These are phyloP conservation scores for Sebastes kiyomatsui DNA, from an alignment of 2,797 vertebrate species.

Conservation along the genomic window DNA sequence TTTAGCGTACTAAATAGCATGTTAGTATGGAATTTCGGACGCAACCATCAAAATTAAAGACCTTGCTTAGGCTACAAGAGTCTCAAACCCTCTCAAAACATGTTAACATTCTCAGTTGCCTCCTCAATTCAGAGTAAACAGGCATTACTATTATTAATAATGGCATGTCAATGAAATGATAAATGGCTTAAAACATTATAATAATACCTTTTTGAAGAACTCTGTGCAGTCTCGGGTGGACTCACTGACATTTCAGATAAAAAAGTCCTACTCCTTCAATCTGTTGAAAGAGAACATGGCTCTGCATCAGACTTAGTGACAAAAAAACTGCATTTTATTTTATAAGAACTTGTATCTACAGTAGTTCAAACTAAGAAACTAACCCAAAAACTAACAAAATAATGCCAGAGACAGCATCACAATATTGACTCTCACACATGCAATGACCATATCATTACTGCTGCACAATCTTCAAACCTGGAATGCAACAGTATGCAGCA, in stretches of 20 bases:
- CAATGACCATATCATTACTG: neutral
- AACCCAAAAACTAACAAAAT: neutral
- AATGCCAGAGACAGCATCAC: neutral
- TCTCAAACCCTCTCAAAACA: neutral
- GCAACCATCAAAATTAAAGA: neutral
- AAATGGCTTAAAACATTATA: neutral
- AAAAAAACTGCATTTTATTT: neutral
- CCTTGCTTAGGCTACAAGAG: neutral
- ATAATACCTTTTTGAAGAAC: conserved; percentile 76
- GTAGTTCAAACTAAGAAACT: neutral
- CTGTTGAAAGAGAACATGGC: conserved; percentile 62
- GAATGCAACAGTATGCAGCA: neutral
- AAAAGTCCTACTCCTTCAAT: conserved; percentile 65
- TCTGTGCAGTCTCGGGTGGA: conserved; percentile 75
- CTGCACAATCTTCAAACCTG: neutral
- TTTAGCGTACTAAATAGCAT: no score
- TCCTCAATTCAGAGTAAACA: neutral
- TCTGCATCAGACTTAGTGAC: conserved; percentile 31
- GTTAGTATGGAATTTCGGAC: no score
- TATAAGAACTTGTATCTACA: neutral
- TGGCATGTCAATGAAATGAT: neutral
- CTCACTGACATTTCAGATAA: conserved; percentile 79
- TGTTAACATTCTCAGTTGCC: neutral
- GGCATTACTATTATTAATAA: neutral
- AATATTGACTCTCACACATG: neutral